Base-by-base conservation (phyloP, 1,140 invertebrate species). In the Proctacanthus coquilletti region DNA sequence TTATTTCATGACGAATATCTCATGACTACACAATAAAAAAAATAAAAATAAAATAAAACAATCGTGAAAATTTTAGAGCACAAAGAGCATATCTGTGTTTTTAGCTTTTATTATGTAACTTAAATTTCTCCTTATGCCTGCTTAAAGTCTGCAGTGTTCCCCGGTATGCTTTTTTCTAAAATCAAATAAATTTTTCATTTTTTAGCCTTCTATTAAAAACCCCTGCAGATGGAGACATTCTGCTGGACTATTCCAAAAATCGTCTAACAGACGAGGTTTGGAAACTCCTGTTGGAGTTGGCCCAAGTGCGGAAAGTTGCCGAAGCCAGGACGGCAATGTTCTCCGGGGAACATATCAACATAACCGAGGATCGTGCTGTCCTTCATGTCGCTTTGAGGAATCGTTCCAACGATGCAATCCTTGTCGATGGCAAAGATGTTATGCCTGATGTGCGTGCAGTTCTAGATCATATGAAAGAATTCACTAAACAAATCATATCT, bases 201-300 rank as follows among this genome's bases (percentile, higher is more conserved):
- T 40, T 48, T 59, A 89, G 86, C 59, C 60, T 84, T 27, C 71
- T 63, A 27, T 48, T 94, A 18, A 46, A 66, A 10, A 88, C 84
- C 5, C 81, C 83, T 21, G 66, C 77, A 41, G 84, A 89, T 72
- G 86, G 86, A 14, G 74, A 83, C 3, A 85, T 98, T 53, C 67
- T 98, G 18, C 46, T 72, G 39, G 95, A 98, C 66, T 98, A 83
- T 62, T 98, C 94, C 9, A 98, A 98, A 64, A 98, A 98, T 64
- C 69, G 91, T 13, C 70, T 98, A 36, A 77, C 86, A 53, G 73
- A 82, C 14, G 74, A 82, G 45, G 72, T 77, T 2, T 66, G 94
- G 44, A 53, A 67, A 3, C 51, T 84, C 6, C 69, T 98, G 4
- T 62, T 96, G 34, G 67, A 85, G 31, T 62, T 98, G 68, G 92